Conservation (phyloP, 2,113 vertebrate genomes). For the Miniopterus natalensis region DNA sequence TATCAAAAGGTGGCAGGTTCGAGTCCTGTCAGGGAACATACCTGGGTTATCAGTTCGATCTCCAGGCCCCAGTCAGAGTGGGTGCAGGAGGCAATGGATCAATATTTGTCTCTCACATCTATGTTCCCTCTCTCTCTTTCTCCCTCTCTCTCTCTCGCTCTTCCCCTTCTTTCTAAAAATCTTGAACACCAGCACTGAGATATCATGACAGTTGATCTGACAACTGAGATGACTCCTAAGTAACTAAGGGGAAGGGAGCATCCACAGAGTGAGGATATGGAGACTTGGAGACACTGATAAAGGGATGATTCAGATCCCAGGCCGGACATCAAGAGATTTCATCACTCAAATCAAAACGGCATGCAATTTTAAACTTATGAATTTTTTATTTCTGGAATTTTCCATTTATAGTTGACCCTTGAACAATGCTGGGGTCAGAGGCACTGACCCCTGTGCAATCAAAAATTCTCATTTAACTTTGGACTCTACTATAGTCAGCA, state of each 20-base stretch:
- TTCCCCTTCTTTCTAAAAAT: neutral
- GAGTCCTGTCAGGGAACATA: neutral
- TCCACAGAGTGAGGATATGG: neutral
- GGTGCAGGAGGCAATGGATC: neutral
- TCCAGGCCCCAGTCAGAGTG: no score
- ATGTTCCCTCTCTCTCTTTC: no score
- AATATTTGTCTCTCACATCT: neutral
- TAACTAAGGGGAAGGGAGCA: neutral
- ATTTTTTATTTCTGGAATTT: neutral
- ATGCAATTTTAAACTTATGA: neutral
- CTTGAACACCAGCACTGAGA: neutral
- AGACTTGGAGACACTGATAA: neutral
- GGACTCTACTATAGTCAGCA: neutral
- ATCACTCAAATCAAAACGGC: neutral
- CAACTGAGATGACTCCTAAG: neutral
- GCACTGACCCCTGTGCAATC: neutral
- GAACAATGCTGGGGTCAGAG: neutral
- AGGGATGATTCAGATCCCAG: no score
- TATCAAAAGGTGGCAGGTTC: neutral
- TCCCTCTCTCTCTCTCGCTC: neutral
- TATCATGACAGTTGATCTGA: neutral
- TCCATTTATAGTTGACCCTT: neutral
- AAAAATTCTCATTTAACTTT: neutral
- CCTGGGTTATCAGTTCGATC: neutral
- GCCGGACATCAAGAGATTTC: neutral